Percentiles rank a stretch among this genome's conserved stretches.
Conservation (phyloP, 2,113 vertebrate species). For the Paratilapia polleni region DNA sequence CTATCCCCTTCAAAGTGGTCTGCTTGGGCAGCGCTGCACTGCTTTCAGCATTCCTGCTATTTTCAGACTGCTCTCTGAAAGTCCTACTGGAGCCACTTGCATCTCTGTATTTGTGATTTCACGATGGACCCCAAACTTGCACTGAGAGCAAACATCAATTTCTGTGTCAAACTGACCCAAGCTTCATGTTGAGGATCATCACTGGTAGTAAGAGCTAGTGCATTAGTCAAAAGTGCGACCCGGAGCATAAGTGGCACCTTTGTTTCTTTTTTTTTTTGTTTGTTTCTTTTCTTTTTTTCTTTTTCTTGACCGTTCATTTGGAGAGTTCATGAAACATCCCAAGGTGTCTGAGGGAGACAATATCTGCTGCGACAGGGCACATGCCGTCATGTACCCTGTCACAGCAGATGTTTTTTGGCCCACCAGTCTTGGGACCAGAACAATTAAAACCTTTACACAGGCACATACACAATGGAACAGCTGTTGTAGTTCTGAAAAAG, state of each 20-base stretch:
- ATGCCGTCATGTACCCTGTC: background rate
- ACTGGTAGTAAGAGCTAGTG: background rate
- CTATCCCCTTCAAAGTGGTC: background rate
- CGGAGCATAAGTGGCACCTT: no score
- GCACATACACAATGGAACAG: accelerated
- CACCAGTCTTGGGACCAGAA: background rate
- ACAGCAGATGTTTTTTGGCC: background rate
- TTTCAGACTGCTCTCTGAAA: background rate
- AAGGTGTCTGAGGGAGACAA: background rate
- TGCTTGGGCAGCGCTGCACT: background rate
- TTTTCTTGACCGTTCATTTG: background rate
- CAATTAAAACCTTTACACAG: background rate
- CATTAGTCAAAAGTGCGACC: no score
- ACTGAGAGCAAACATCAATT: background rate
- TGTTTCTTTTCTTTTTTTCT: no score
- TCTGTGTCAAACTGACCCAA: background rate
- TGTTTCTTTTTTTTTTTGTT: no score
- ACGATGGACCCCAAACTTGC: background rate
- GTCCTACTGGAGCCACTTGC: background rate
- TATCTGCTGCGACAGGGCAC: no score
- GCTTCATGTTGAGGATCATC: background rate
- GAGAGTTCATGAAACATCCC: background rate
- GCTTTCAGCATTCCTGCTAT: background rate
- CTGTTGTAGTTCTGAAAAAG: background rate
- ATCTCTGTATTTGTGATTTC: background rate